Conservation (phyloP, 2,113 vertebrate genomes). For the Syngnathus scovelli region DNA sequence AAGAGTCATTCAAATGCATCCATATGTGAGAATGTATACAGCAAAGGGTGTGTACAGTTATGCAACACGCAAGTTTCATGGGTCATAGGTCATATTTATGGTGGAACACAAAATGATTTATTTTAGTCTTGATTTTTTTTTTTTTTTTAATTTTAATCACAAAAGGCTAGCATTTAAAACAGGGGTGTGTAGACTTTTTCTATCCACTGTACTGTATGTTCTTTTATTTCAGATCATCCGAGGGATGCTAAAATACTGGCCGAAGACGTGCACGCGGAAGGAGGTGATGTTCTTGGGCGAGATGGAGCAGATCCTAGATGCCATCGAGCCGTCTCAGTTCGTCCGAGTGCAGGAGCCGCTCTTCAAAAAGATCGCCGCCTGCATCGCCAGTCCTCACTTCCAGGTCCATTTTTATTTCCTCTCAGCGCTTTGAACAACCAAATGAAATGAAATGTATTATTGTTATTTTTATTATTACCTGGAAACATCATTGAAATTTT, state of each 20-base stretch:
- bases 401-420: slow-evolving; percentile 65
- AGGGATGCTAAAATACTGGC: slow-evolving; percentile 89
- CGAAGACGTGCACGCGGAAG: slow-evolving; percentile 92
- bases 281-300: slow-evolving; percentile 93
- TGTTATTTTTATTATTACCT: too few relatives aligned
- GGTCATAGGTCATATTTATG: background rate
- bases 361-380: slow-evolving; percentile 85
- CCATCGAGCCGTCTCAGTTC: slow-evolving; percentile 88
- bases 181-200: background rate
- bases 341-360: slow-evolving; percentile 87
- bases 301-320: slow-evolving; percentile 88
- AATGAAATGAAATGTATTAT: too few relatives aligned
- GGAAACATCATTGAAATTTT: too few relatives aligned
- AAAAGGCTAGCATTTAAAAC: background rate
- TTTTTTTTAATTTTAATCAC: background rate
- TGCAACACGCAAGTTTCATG: too few relatives aligned
- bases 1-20: too few relatives aligned
- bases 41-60: too few relatives aligned
- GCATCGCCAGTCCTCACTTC: slow-evolving; percentile 90
- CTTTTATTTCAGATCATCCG: slow-evolving; percentile 78
- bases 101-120: background rate
- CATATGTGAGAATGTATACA: too few relatives aligned
- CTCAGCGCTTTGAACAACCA: too few relatives aligned
- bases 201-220: background rate
- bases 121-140: background rate